Base-by-base conservation (phyloP, 2,113 vertebrate genomes). In the Nycticebus coucang region DNA sequence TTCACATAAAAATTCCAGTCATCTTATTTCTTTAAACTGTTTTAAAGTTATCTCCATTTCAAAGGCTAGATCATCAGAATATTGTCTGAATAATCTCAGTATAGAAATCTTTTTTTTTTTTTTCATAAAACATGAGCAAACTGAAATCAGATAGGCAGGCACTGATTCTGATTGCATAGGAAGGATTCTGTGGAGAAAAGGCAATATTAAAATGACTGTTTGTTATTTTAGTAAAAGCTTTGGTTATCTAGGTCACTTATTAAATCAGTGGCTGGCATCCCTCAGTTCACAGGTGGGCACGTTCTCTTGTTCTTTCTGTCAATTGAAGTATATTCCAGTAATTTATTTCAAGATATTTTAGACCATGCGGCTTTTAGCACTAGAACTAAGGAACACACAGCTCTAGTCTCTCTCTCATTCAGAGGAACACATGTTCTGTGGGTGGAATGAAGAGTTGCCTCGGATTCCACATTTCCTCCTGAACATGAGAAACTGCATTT, bases 381-480 rank as follows among this genome's bases (percentile, higher is more conserved):
- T 53, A 53, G 64, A 53, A 81, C 21, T 60, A 66, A 87, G 22
- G 91, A 96, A 37, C 22, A 14, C 1, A 0, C 30, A 81, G 81
- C 94, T 64, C 0, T 0, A 78, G 21, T 77, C 92, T 91, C 41
- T 35, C 35, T 93, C 17, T 66, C 72, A 28, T 33, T 83, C 17
- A 55, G 30, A 93, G n/a, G 74, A 96, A 69, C 96, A 94, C 97
- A 93, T 94, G 94, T 79, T 96, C 83, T 87, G 93, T 97, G 96
- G 97, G 91, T 87, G 96, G 86, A 85, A 50, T 28, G 83, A 50
- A 94, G 64, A 86, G 26, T 41, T 84, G 71, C 69, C 53, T 93
- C 64, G 79, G 57, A 72, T 71, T 77, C 50, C 50, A n/a, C 57
- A 33, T 33, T 33, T 72, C 93, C 72, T 84, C 14, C 37, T 64